Base-by-base conservation (phyloP, 2,888 invertebrate species). In the Ectemnius continuus region DNA sequence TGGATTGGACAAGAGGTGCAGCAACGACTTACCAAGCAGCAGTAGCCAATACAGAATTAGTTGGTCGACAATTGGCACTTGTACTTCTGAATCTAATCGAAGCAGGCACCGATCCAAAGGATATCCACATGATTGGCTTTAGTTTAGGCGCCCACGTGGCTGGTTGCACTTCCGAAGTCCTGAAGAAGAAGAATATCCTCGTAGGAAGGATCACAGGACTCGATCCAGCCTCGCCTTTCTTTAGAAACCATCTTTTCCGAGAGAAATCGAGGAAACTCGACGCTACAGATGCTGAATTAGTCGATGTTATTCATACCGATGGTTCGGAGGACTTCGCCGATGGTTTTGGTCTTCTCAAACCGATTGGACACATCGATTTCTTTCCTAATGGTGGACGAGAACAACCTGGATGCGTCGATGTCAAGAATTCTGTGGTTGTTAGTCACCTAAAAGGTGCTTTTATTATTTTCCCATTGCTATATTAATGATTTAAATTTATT, bases 251-350 rank as follows among this genome's bases (percentile, higher is more conserved):
- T 83, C 87, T 93, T 84, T 86, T 94, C 79, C 86, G 92, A 28
- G 93, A 93, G 61, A 92, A 92, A 69, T 89, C 92, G 14, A 92
- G 92, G 69, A 93, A 93, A 76, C 88, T 95, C 61, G 94, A 94
- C 83, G 91, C 92, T 36, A 91, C 91, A 5, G 95, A 95, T 85
- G 95, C 95, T 0, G 89, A 91, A 28, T 93, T 94, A 75, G 94
- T 95, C 0, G 95, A 95, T 86, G 93, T 94, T n/a, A 92, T 95
- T 69, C 95, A 95, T 81, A 94, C 94, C 1, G 95, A 95, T 86
- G 94, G 94, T 4, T 91, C 92, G n/a, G 85, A 92, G 83, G 91
- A 92, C 57, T 92, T 93, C 75, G 91, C 93, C n/a, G 93, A 94
- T 84, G 94, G 94, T 14, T 94, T 94, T 83, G 94, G 94, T 1